A percentile compares a stretch with the other conserved stretches of the same genome.
Evolutionary conservation across 2,888 invertebrate species (phyloP).

Genomic region (Agrotis clavis): DNA sequence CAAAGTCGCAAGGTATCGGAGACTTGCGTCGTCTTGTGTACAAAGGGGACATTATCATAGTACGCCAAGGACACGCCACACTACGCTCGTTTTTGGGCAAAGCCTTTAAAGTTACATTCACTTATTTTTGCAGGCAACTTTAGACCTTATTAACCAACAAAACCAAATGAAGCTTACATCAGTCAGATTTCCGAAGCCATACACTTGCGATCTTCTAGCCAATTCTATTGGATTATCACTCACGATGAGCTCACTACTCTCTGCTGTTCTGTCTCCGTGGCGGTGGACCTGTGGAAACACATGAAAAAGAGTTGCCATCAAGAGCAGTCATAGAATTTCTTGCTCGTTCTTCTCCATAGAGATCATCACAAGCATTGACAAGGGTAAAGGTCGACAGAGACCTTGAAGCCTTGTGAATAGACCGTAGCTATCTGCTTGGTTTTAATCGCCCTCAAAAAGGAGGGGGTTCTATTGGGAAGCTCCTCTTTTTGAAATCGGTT

Average conservation of each 20-base stretch:
- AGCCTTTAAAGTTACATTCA: background rate
- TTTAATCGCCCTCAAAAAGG: too few species aligned
- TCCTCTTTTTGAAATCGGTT: too few species aligned
- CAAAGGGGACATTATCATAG: too few species aligned
- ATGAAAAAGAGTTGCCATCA: background rate
- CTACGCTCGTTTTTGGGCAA: too few species aligned
- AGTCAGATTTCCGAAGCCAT: constrained; percentile 10
- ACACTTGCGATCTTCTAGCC: background rate
- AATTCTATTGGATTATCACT: background rate
- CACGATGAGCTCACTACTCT: fast-evolving
- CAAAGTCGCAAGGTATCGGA: too few species aligned
- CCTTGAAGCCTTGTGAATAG: background rate
- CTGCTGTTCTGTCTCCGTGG: constrained; percentile 11
- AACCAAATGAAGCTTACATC: constrained; percentile 6
- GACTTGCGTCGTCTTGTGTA: too few species aligned
- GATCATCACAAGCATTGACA: background rate
- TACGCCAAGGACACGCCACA: too few species aligned
- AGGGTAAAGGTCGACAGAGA: background rate
- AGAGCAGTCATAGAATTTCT: background rate
- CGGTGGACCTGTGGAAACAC: constrained; percentile 8
- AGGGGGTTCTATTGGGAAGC: too few species aligned
- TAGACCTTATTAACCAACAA: background rate
- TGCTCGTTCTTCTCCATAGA: background rate
- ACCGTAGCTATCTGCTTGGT: background rate
- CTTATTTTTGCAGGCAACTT: background rate